Evolutionary conservation across 92 coral and sea anemone genomes (phyloP).

Genomic region (Parazoanthus swiftii): DNA sequence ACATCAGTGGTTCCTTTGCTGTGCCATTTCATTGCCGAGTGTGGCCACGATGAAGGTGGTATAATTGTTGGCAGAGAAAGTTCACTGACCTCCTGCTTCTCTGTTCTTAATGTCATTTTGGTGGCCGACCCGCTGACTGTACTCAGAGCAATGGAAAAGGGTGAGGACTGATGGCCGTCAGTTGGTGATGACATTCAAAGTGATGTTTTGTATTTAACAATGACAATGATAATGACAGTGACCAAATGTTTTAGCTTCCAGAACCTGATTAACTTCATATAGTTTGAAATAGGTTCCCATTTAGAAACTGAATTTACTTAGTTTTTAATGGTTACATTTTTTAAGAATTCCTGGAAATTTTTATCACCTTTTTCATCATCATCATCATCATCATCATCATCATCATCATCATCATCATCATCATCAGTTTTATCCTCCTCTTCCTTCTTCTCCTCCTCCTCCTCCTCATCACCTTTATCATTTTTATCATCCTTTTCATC

Average conservation of each 20-base stretch:
- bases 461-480: no score
- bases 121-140: slow-evolving; percentile 80
- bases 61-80: slow-evolving; percentile 86
- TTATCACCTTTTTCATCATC: no score
- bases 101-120: slow-evolving; percentile 79
- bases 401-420: no score
- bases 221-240: not conserved
- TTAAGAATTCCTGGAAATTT: no score
- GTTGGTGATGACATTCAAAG: not conserved
- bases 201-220: not conserved
- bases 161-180: slow-evolving; percentile 23
- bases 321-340: no score
- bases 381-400: no score
- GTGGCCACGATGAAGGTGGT: slow-evolving; percentile 94
- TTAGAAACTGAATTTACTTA: no score
- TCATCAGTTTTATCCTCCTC: no score
- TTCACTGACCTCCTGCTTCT: slow-evolving; percentile 77
- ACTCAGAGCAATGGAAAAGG: slow-evolving; percentile 84
- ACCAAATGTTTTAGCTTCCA: not conserved
- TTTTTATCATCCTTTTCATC: no score
- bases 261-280: no score
- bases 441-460: no score
- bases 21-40: slow-evolving; percentile 87
- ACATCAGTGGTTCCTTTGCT: slow-evolving; percentile 73
- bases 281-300: no score